Evolutionary conservation across 2,888 invertebrate genomes (phyloP).

Genomic region (Philereme transversata): DNA sequence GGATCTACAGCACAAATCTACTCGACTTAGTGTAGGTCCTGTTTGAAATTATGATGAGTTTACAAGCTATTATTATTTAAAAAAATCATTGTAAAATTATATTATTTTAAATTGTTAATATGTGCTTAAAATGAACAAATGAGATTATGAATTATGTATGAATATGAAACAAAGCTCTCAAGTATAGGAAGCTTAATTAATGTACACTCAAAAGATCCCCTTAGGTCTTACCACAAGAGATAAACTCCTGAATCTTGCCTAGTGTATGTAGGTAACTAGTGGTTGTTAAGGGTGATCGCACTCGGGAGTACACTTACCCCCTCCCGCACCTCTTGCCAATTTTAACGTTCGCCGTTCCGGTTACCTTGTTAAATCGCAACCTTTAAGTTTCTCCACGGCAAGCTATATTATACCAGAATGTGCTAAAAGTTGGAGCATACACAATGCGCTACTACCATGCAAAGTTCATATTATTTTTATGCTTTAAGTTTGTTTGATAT

Average conservation of each 20-base stretch:
- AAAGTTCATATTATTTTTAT: constrained; percentile 31
- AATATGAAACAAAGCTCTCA: background rate
- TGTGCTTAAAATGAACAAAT: too few species aligned
- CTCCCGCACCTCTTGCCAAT: constrained; percentile 43
- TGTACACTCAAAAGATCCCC: background rate
- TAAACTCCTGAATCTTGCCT: constrained; percentile 17
- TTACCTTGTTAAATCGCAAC: constrained; percentile 52
- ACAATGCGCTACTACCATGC: constrained; percentile 22
- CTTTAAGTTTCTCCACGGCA: constrained; percentile 42
- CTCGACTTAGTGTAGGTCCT: too few species aligned
- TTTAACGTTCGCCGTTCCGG: constrained; percentile 50
- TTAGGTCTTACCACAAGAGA: constrained; percentile 7
- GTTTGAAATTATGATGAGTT: too few species aligned
- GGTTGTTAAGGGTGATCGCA: constrained; percentile 55
- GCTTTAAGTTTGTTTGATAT: constrained; percentile 18
- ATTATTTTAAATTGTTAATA: too few species aligned
- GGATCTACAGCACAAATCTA: too few species aligned
- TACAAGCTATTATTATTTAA: too few species aligned
- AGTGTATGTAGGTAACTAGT: constrained; percentile 42
- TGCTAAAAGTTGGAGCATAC: constrained; percentile 34
- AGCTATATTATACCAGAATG: constrained; percentile 38
- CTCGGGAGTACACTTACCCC: constrained; percentile 56
- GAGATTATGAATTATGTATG: too few species aligned
- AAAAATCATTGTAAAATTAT: too few species aligned
- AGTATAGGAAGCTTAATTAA: background rate